A percentile compares a stretch with the other conserved stretches of the same genome.
phyloP scores from a whole-genome alignment of 1,140 invertebrate genomes.

The Dreissena polymorpha region DNA sequence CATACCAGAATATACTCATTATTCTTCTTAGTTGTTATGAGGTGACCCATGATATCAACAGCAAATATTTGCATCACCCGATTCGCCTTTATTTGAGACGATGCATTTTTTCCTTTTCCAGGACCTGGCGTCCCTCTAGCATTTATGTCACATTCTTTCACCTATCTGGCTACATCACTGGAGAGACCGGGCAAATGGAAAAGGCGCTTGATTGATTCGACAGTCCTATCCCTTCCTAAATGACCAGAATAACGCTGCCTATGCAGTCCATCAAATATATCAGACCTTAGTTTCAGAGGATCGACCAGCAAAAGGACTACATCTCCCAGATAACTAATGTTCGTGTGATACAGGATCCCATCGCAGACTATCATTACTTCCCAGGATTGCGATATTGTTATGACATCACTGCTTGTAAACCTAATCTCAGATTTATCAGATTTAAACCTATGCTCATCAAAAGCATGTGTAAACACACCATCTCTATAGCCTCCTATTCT shows the following conservation, averaged over 20 bases:
- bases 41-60: constrained; percentile 54
- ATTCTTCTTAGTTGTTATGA: constrained; percentile 40
- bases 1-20: constrained; percentile 70
- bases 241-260: constrained; percentile 43
- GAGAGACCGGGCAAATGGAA: constrained; percentile 57
- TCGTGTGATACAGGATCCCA: constrained; percentile 10
- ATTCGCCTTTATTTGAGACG: constrained; percentile 27
- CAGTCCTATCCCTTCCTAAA: constrained; percentile 56
- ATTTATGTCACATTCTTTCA: constrained; percentile 58
- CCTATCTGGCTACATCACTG: constrained; percentile 47
- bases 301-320: constrained; percentile 18
- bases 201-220: constrained; percentile 16
- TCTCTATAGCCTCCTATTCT: no score
- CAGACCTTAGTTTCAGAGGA: constrained; percentile 21
- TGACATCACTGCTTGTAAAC: background rate
- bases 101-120: constrained; percentile 27
- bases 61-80: constrained; percentile 43
- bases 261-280: constrained; percentile 45
- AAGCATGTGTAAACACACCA: no score
- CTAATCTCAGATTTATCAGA: constrained; percentile 4
- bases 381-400: constrained; percentile 34
- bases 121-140: constrained; percentile 52
- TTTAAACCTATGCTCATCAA: no score
- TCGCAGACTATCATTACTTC: constrained; percentile 11
- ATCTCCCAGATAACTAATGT: background rate